Evolutionary conservation across 1,140 invertebrate genomes (phyloP), one percentile per base, ranked within the genome.

Genomic region (Cephus cinctus): DNA sequence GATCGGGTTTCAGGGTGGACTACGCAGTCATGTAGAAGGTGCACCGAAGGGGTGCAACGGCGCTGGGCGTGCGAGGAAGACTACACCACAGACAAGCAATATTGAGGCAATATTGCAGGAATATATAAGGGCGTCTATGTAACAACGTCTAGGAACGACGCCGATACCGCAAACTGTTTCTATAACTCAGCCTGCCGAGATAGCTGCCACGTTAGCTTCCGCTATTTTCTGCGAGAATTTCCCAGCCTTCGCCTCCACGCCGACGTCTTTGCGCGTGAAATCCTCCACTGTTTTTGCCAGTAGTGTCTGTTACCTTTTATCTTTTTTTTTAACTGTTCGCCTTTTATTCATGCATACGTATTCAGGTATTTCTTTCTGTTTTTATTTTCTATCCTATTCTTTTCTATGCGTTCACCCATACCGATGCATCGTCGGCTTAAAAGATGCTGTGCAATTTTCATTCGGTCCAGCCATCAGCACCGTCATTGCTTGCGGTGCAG

Each of bases 161-260:
- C 43, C 42, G 54, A 56, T 56, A 56, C 54, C 54, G 46, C 54
- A 56, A 55, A 52, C 54, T 45, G 54, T 48, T 56, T 51, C 44
- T 56, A 52, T 56, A 56, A 56, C 54, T 56, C 49, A 56, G n/a
- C 49, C 48, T 43, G 20, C 27, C 31, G 9, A 47, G 47, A 56
- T 56, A 56, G 41, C 44, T 27, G 14, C 16, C 22, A 22, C 30
- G 11, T 31, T 12, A 31, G 23, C 25, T 32, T 22, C 25, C 34
- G 5, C 21, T 30, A 19, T 43, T 18, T 21, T 30, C 9, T 30
- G 27, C 27, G 27, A 30, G 12, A 30, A 30, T 12, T 30, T 30
- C 12, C 12, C 8, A 8, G 8, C 27, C 27, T 30, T 30, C 12
- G 27, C 44, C 25, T 32, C 27, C 18, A 31, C 8, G 20, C 19